Conservation (phyloP, 2,113 vertebrate species). For the Fukomys damarensis region DNA sequence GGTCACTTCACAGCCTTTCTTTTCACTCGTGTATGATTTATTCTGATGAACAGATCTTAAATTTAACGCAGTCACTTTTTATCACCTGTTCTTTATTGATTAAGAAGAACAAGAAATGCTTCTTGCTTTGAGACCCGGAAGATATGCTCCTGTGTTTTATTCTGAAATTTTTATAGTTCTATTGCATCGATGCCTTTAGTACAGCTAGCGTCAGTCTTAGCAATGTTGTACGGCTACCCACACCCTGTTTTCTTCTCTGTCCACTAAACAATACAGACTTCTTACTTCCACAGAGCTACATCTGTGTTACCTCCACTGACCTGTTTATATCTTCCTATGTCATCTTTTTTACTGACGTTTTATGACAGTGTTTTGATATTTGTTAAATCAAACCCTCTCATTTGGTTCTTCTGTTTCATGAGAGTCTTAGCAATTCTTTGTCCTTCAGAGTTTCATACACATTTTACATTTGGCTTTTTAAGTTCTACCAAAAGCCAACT, state of each 20-base stretch:
- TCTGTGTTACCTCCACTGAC: not conserved
- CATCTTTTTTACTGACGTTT: not conserved
- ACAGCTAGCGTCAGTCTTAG: not conserved
- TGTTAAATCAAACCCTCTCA: not conserved
- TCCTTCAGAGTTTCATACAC: not conserved
- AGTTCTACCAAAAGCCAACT: not conserved
- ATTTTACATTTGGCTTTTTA: constrained; percentile 32
- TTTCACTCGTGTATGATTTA: not conserved
- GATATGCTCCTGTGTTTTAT: not conserved
- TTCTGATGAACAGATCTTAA: not conserved
- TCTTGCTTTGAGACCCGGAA: not conserved
- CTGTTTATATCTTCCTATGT: not conserved
- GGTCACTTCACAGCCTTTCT: not conserved
- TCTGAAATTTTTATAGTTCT: not conserved
- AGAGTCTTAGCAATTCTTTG: not conserved
- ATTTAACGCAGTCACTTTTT: not conserved
- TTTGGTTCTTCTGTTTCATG: not conserved
- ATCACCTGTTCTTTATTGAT: not conserved
- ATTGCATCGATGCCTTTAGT: not conserved
- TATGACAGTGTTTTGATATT: not conserved
- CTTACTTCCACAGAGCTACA: not conserved
- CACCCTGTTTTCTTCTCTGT: not conserved
- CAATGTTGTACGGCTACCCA: not conserved
- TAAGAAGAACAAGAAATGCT: not conserved
- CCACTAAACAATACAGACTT: not conserved